Evolutionary conservation across 2,113 vertebrate genomes (phyloP), one percentile per base, ranked within the genome.

Genomic region (Bombycilla garrulus): DNA sequence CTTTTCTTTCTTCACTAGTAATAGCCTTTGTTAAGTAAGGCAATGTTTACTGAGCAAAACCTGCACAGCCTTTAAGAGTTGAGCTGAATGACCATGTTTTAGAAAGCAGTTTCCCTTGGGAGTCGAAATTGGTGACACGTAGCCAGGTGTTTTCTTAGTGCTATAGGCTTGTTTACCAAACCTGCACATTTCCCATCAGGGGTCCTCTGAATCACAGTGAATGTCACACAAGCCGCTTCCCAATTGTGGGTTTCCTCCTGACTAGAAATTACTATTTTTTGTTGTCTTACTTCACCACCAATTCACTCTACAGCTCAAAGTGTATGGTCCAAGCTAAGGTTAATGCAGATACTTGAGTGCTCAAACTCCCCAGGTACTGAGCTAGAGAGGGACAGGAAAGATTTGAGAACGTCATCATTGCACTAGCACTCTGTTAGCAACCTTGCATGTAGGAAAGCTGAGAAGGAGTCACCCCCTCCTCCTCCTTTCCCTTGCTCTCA

Each of bases 11-110:
- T 47, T 78, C 12, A 0, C 48, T 60, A 31, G 61, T 74, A 91
- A 79, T 36, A 73, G 60, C 40, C 76, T 93, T 81, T 77, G 15
- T 81, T 67, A 70, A 92, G 65, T 74, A 71, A 91, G 69, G 80
- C 35, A 89, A 84, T 84, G 86, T 93, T 95, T 93, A 95, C 65
- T 45, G 80, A 92, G 65, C 25, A 92, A 86, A 88, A 81, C 11
- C 31, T 48, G 18, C 48, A 56, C 25, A 72, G n/a, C 19, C 8
- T 58, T 80, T 92, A 42, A 61, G 54, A 81, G 47, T 11, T 62
- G 40, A 84, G 57, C 56, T 94, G 83, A 92, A 42, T 88, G 86
- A 71, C 5, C 51, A 18, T 18, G 25, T 73, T 93, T 92, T 79
- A 18, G 74, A 91, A 79, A 48, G 79, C 33, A 17, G 6, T 65